Percentiles rank a stretch among this genome's conserved stretches.
Conservation (phyloP, 2,888 invertebrate species). For the Rutpela maculata region DNA sequence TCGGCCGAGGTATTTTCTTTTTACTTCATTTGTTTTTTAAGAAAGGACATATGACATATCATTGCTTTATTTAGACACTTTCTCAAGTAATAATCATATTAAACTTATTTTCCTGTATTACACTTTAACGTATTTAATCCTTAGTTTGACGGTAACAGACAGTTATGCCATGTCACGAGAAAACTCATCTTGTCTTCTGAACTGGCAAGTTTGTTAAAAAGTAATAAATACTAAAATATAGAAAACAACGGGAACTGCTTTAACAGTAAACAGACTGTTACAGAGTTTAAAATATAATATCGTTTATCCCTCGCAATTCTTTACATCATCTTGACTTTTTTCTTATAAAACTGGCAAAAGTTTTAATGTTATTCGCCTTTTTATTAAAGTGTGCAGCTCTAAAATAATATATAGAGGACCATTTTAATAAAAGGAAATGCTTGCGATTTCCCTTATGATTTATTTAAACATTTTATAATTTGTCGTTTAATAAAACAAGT, state of each 20-base stretch:
- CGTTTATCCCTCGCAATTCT: constrained; percentile 19
- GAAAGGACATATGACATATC: too few species aligned
- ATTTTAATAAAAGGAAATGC: background rate
- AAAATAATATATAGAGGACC: background rate
- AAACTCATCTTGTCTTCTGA: background rate
- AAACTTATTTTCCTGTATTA: too few species aligned
- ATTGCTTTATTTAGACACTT: too few species aligned
- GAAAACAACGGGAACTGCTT: constrained; percentile 17
- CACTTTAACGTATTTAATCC: too few species aligned
- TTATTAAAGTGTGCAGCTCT: background rate
- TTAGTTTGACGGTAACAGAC: background rate
- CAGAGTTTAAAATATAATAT: constrained; percentile 19
- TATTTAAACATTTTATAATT: background rate
- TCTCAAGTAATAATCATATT: too few species aligned
- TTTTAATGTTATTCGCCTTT: constrained; percentile 23
- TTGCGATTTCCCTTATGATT: background rate
- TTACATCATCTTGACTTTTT: constrained; percentile 5
- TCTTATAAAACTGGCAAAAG: constrained; percentile 12
- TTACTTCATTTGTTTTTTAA: too few species aligned
- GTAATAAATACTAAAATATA: constrained; percentile 23
- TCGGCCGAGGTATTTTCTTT: too few species aligned
- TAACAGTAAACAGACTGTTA: constrained; percentile 20
- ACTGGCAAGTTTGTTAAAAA: constrained; percentile 14
- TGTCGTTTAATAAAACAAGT: too few species aligned
- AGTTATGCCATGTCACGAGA: background rate